Conservation (phyloP, 1,140 invertebrate genomes). For the Achatina immaculata region DNA sequence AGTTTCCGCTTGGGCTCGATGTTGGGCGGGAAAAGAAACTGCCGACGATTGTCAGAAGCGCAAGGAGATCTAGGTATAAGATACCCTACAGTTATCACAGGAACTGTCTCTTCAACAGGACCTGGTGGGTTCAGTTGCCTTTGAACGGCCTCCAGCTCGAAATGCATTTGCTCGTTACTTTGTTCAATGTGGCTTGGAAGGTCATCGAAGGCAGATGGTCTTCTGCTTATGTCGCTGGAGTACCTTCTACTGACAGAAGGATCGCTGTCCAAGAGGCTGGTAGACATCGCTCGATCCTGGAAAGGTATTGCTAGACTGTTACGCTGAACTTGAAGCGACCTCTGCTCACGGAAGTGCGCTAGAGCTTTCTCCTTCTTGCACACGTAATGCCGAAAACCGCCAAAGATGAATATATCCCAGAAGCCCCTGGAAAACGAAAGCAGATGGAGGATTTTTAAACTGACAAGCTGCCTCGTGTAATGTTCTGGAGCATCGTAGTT, state of each 20-base stretch:
- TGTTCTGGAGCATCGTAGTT: slow-evolving; percentile 19
- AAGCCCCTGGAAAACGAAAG: slow-evolving; percentile 52
- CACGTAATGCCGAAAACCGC: slow-evolving; percentile 56
- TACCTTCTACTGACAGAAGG: slow-evolving; percentile 35
- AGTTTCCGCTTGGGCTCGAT: background rate
- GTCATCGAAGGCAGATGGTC: background rate
- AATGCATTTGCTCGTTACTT: background rate
- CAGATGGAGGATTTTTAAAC: slow-evolving; percentile 41
- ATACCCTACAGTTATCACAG: slow-evolving; percentile 13
- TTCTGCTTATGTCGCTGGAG: slow-evolving; percentile 39
- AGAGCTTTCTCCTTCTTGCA: slow-evolving; percentile 52
- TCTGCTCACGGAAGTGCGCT: slow-evolving; percentile 43
- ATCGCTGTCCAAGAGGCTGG: slow-evolving; percentile 49
- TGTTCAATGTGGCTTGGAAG: background rate
- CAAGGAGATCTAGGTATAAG: slow-evolving; percentile 26
- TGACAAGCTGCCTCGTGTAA: slow-evolving; percentile 13
- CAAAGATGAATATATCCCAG: slow-evolving; percentile 58
- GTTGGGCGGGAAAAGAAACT: slow-evolving; percentile 13
- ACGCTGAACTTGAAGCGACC: slow-evolving; percentile 30
- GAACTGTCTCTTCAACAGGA: background rate
- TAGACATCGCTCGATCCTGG: slow-evolving; percentile 32
- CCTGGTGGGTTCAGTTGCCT: background rate
- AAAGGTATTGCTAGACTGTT: slow-evolving; percentile 37
- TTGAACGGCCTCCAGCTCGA: background rate
- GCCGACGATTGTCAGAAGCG: background rate